These are phyloP conservation scores for Pedionomus torquatus DNA, from an alignment of 2,113 vertebrate genomes.

Conservation along the genomic window DNA sequence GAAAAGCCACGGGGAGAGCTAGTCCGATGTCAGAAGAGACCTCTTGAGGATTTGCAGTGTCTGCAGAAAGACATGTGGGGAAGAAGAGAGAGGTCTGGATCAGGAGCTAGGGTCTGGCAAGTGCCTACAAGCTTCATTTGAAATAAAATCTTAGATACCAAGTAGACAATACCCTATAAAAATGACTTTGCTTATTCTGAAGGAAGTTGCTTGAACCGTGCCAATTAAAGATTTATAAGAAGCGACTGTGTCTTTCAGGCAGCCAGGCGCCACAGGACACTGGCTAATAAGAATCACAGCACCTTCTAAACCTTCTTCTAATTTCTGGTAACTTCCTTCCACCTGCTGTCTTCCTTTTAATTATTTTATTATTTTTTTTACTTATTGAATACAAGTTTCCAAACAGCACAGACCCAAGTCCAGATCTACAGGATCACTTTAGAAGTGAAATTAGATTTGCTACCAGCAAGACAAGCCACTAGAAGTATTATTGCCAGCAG, in stretches of 20 bases:
- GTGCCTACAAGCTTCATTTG: background rate
- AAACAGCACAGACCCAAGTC: background rate
- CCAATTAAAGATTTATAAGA: background rate
- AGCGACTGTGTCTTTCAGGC: background rate
- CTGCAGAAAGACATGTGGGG: background rate
- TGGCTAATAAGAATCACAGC: background rate
- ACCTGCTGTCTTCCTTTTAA: background rate
- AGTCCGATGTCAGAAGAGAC: background rate
- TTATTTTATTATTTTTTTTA: too few species aligned
- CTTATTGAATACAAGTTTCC: background rate
- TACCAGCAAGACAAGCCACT: background rate
- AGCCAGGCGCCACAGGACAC: background rate
- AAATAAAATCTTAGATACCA: background rate
- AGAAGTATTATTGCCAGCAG: background rate
- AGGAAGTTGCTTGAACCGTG: background rate
- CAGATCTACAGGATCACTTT: conserved; percentile 1
- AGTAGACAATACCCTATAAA: background rate
- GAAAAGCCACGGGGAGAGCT: background rate
- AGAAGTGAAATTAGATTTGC: conserved; percentile 33
- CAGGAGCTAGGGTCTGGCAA: background rate
- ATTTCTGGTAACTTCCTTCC: conserved; percentile 22
- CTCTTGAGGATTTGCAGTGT: background rate
- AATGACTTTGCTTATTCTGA: background rate
- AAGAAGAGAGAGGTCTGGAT: background rate
- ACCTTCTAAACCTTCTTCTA: background rate